Evolutionary conservation across 2,888 invertebrate genomes (phyloP), one percentile per base, ranked within the genome.

Genomic region (Graphium colonna): DNA sequence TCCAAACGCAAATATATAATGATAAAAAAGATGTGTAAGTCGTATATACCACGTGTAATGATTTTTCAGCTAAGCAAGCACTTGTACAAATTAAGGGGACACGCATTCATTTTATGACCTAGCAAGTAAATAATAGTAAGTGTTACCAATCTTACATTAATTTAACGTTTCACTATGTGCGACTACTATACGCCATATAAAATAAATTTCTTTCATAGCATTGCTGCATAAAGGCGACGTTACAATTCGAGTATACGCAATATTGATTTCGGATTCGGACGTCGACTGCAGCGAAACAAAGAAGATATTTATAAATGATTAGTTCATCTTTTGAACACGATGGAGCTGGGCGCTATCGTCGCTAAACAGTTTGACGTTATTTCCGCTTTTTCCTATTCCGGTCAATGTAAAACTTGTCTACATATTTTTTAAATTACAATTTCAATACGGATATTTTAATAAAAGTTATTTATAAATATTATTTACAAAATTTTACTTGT

Each of bases 131-230:
- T 82, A 86, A 80, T 82, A 85, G 79, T 82, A 84, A 82, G 82
- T 87, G 83, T 90, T 90, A 90, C 90, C 90, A 88, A 89, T 88
- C 89, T 90, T 90, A 90, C 90, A 90, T 90, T 89, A 84, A 61
- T 82, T 80, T 77, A 90, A 90, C 89, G 80, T 81, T 86, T 90
- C 90, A 90, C 90, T 90, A 90, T 88, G 80, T 82, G 85, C 89
- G 88, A 86, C 84, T 88, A 90, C 86, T 86, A 82, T 79, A 89
- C 88, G 86, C 89, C 89, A 87, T 90, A 77, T 81, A 86, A 82
- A 82, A 83, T 78, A 73, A 68, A 79, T 78, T 78, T 81, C 74
- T 86, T 82, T 90, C 90, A 90, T 90, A 87, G 89, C 90, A 89
- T 89, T 82, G 86, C 85, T 84, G 89, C 90, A 90, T 89, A 85